Evolutionary conservation across 2,797 vertebrate species (phyloP).

Genomic region (Chloroceryle amazona): DNA sequence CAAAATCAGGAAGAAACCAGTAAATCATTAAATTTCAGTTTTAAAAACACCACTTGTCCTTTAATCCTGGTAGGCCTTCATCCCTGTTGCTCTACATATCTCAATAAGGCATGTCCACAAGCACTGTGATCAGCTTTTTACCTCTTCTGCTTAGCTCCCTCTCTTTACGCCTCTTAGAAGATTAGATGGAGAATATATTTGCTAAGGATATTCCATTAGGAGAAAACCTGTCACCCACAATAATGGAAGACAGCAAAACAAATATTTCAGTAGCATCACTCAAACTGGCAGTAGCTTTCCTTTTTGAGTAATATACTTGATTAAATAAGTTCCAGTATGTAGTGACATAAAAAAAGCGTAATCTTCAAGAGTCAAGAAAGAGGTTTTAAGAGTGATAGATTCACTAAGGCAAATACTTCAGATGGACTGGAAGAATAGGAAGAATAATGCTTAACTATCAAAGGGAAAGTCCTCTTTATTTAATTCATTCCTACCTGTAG

Average conservation of each 20-base stretch:
- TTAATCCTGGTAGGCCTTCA: not conserved
- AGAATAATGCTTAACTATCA: not conserved
- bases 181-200: not conserved
- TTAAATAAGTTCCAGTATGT: not conserved
- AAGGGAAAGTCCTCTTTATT: not conserved
- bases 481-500: not conserved
- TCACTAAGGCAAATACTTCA: not conserved
- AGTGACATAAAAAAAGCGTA: not conserved
- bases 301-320: fast-evolving
- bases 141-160: not conserved
- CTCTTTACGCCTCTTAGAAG: not conserved
- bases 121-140: not conserved
- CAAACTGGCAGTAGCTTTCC: not conserved
- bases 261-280: not conserved
- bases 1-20: not conserved
- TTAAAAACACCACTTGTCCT: not conserved
- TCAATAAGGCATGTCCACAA: not conserved
- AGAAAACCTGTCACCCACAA: not conserved
- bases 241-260: not conserved
- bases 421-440: not conserved
- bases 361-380: not conserved
- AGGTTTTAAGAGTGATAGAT: not conserved
- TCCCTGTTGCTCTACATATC: not conserved
- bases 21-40: not conserved
- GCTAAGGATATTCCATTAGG: not conserved